phyloP scores from a whole-genome alignment of 2,888 invertebrate species.

The Protophormia terraenovae region DNA sequence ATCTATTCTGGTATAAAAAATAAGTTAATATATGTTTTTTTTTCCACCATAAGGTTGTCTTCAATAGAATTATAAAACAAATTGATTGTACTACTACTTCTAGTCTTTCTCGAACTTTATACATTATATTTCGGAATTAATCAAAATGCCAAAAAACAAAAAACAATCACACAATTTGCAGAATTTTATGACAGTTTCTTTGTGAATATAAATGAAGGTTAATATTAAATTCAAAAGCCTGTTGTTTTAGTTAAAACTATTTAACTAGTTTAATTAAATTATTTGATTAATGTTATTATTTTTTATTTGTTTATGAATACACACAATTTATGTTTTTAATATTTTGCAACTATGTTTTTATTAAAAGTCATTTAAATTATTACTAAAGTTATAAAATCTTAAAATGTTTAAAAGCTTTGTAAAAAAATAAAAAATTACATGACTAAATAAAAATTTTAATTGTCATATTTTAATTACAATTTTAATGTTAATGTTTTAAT shows the following conservation, averaged over 20 bases:
- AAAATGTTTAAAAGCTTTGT: not conserved
- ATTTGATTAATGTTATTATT: slow-evolving; percentile 9
- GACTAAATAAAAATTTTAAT: slow-evolving; percentile 20
- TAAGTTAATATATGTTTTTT: not conserved
- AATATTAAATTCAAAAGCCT: not conserved
- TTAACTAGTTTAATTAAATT: slow-evolving; percentile 25
- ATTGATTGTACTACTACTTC: too few species aligned
- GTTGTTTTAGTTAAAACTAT: not conserved
- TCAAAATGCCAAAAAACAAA: not conserved
- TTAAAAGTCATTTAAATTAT: not conserved
- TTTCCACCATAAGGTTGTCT: not conserved
- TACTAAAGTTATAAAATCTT: slow-evolving; percentile 28
- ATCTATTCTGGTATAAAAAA: too few species aligned
- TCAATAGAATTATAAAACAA: too few species aligned
- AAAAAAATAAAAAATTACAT: not conserved
- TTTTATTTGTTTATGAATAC: not conserved
- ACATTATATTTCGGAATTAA: not conserved
- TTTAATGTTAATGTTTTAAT: not conserved
- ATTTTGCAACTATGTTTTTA: slow-evolving; percentile 26
- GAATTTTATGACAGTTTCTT: not conserved
- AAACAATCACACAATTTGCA: not conserved
- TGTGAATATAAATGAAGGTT: slow-evolving; percentile 37
- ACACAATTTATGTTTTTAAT: not conserved
- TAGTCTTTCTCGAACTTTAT: not conserved
- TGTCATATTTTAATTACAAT: not conserved